Evolutionary conservation across 2,888 invertebrate species (phyloP).

Genomic region (Petrolisthes cinctipes): DNA sequence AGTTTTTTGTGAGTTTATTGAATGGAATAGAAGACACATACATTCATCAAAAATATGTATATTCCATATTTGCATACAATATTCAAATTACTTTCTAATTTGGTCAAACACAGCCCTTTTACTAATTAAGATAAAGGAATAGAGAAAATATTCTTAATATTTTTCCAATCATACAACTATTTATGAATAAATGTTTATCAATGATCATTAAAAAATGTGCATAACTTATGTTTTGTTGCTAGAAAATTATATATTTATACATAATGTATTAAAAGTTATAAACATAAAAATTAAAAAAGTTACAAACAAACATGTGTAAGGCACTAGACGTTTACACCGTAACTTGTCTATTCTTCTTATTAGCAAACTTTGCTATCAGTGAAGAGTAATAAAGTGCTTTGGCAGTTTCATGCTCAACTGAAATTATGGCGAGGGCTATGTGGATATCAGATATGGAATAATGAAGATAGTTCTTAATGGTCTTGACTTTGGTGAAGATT

Average conservation of each 20-base stretch:
- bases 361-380: slow-evolving; percentile 9
- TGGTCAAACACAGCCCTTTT: background rate
- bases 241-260: background rate
- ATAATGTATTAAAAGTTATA: background rate
- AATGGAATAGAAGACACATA: background rate
- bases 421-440: slow-evolving; percentile 19
- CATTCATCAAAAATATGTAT: background rate
- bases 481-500: background rate
- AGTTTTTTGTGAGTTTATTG: background rate
- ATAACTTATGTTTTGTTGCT: background rate
- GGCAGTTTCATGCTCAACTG: slow-evolving; percentile 12
- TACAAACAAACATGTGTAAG: background rate
- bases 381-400: slow-evolving; percentile 20
- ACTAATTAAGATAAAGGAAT: background rate
- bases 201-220: background rate
- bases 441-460: background rate
- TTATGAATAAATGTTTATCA: background rate
- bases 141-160: background rate
- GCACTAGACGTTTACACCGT: background rate
- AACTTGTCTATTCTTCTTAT: slow-evolving; percentile 7
- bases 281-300: background rate
- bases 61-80: background rate
- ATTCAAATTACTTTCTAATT: background rate
- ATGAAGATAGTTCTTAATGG: slow-evolving; percentile 9
- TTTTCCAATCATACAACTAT: background rate